Conservation (phyloP, 2,113 vertebrate genomes). For the Rhagologus leucostigma region DNA sequence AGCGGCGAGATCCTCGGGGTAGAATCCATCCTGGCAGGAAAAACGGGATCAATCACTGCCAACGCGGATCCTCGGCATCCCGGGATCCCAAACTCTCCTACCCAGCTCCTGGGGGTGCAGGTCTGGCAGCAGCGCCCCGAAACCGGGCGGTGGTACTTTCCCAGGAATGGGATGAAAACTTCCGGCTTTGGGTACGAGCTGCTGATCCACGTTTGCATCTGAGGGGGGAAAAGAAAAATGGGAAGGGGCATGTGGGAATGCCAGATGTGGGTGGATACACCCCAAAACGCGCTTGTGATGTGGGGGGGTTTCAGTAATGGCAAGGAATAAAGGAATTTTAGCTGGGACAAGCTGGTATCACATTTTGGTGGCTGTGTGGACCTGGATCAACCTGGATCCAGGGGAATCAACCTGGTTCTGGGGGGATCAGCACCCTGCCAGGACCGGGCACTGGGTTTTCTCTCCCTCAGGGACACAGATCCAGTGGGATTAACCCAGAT, state of each 20-base stretch:
- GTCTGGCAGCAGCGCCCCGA: constrained; percentile 71
- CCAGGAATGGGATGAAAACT: constrained; percentile 61
- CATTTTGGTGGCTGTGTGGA: background rate
- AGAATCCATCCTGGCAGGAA: constrained; percentile 46
- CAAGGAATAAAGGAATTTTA: background rate
- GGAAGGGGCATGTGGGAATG: too few relatives aligned
- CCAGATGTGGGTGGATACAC: too few relatives aligned
- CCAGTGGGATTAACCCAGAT: background rate
- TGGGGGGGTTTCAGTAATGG: accelerated
- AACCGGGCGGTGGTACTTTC: constrained; percentile 30
- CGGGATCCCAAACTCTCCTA: background rate
- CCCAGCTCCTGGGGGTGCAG: constrained; percentile 76
- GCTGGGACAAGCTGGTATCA: background rate
- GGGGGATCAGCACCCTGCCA: background rate
- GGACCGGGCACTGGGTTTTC: background rate
- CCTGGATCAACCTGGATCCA: too few relatives aligned
- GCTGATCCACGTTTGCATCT: constrained; percentile 17
- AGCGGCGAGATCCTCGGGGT: constrained; percentile 25
- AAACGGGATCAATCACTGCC: accelerated
- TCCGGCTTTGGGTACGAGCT: constrained; percentile 52
- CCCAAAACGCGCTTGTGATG: accelerated
- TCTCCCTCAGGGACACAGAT: background rate
- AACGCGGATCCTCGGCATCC: accelerated
- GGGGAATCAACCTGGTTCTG: background rate
- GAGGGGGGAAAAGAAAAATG: background rate